Percentiles rank a stretch among this genome's conserved stretches.
phyloP scores from a whole-genome alignment of 2,888 invertebrate species.

The Allygus modestus region DNA sequence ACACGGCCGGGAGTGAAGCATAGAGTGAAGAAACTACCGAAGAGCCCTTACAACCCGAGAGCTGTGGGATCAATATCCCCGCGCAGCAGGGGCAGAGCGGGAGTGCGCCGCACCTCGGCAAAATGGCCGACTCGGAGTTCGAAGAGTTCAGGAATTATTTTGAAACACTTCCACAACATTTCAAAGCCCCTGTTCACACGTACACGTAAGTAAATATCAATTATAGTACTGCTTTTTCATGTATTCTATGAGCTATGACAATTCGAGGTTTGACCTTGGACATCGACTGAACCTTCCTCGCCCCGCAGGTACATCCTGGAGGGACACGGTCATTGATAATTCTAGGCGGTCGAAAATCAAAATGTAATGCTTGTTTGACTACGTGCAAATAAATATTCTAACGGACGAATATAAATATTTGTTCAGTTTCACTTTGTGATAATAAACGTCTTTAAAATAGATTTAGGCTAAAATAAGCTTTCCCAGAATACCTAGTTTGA shows the following conservation, averaged over 20 bases:
- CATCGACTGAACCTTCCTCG: background rate
- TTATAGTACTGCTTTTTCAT: constrained; percentile 45
- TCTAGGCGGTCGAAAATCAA: background rate
- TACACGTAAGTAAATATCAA: constrained; percentile 87
- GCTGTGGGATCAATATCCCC: constrained; percentile 12
- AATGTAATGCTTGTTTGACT: background rate
- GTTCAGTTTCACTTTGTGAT: too few species aligned
- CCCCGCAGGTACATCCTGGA: background rate
- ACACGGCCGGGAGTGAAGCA: background rate
- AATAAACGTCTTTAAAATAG: too few species aligned
- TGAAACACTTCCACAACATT: constrained; percentile 88
- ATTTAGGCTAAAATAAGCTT: too few species aligned
- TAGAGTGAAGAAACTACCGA: too few species aligned
- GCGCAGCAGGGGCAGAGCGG: background rate
- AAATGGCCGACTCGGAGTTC: constrained; percentile 95
- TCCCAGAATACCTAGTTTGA: too few species aligned
- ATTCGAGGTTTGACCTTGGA: constrained; percentile 15
- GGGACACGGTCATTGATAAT: background rate
- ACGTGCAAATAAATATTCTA: background rate
- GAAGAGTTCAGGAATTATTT: constrained; percentile 94
- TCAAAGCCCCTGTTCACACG: constrained; percentile 88
- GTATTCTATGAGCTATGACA: background rate
- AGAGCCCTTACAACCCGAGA: background rate
- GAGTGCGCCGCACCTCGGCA: background rate
- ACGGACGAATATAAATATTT: background rate